Evolutionary conservation across 1,140 invertebrate genomes (phyloP), one percentile per base, ranked within the genome.

Genomic region (Zaprionus lachaisei): DNA sequence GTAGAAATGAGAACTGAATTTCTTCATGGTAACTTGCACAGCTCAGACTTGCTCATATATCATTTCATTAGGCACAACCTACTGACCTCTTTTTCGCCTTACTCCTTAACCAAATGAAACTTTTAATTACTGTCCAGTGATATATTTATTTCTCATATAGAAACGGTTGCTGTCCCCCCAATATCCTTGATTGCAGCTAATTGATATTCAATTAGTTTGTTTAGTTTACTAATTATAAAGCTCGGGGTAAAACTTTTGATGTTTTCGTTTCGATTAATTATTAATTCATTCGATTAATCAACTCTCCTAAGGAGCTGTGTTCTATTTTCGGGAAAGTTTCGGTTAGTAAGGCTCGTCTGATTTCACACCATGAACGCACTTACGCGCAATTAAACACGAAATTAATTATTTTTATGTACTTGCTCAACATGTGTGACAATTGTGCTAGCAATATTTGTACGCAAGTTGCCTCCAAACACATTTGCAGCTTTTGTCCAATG

Each of bases 351-450:
- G 28, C 37, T 15, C 31, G 31, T 26, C 51, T 72, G 55, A 67
- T 67, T 55, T 56, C 66, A 64, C 63, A 64, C 72, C 47, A 65
- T 47, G 65, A 71, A 72, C 75, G 57, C 71, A 87, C 81, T 90
- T 72, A 85, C 79, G 85, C 79, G 38, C 85, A 82, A 90, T 89
- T 89, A 82, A 85, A 72, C 85, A 80, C 47, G 24, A 80, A 80
- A 90, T 85, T 55, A 79, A 85, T 79, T 85, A 73, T 74, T 89
- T 78, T 68, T 41, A 75, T 63, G 60, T 75, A 51, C 44, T 61
- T 49, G 17, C 47, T 9, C 20, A 49, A 34, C 64, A 85, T 74
- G 71, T 67, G 77, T 87, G 84, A 83, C 83, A 89, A 87, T 89
- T 87, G 83, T 87, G 67, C 55, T 57, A 57, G 44, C 73, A 63